A percentile compares a stretch with the other conserved stretches of the same genome.
Conservation (phyloP, 23 tunicate species). For the Halocynthia aurantium region DNA sequence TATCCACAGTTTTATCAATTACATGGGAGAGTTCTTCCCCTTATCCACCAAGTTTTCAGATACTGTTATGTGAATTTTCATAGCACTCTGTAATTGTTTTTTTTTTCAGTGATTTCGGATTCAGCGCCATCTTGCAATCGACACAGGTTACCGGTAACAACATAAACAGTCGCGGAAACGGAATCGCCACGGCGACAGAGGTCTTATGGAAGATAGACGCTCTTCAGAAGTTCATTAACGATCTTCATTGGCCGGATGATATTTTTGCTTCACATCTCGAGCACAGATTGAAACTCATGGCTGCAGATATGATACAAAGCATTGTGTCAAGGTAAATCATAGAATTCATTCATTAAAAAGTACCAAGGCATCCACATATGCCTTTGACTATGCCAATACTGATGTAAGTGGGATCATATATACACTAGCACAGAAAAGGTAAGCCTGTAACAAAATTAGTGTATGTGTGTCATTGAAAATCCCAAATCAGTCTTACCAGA, state of each 20-base stretch:
- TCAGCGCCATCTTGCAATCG: constrained; percentile 18
- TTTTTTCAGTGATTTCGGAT: constrained; percentile 16
- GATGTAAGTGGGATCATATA: too few species aligned
- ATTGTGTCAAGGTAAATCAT: constrained; percentile 58
- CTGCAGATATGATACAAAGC: constrained; percentile 90
- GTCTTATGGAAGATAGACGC: constrained; percentile 92
- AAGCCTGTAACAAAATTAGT: too few species aligned
- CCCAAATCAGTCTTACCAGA: too few species aligned
- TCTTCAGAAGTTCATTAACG: constrained; percentile 72
- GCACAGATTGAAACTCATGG: constrained; percentile 81
- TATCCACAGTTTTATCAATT: too few species aligned
- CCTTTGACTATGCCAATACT: too few species aligned
- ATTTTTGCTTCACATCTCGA: constrained; percentile 84
- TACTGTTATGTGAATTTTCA: background rate
- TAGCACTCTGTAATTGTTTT: background rate
- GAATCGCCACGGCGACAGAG: constrained; percentile 36
- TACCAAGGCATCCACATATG: too few species aligned
- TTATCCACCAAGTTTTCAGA: too few species aligned
- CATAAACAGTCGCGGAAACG: background rate
- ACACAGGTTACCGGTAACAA: background rate
- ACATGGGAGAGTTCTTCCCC: too few species aligned
- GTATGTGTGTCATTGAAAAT: too few species aligned
- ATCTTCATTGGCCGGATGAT: constrained; percentile 90
- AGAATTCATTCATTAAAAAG: too few species aligned
- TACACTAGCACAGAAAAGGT: too few species aligned